phyloP scores from a whole-genome alignment of 2,888 invertebrate species.

The Pyrocoelia pectoralis region DNA sequence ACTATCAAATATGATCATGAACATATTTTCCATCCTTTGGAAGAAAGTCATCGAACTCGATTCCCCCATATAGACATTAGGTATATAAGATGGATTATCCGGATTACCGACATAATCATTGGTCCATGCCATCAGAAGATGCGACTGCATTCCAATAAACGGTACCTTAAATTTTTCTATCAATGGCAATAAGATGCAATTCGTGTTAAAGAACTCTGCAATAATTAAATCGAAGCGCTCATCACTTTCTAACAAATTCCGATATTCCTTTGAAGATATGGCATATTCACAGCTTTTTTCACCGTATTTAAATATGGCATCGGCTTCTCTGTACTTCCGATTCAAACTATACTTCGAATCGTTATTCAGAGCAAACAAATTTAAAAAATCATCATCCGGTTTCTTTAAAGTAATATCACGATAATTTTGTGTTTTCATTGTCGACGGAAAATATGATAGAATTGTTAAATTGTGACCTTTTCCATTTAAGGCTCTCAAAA shows the following conservation, averaged over 20 bases:
- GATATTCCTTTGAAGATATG: constrained; percentile 42
- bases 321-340: not conserved
- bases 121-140: constrained; percentile 62
- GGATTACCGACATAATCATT: constrained; percentile 62
- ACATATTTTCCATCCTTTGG: constrained; percentile 59
- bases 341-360: not conserved
- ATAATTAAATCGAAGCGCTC: constrained; percentile 72
- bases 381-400: not conserved
- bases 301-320: not conserved
- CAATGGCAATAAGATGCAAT: constrained; percentile 65
- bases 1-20: constrained; percentile 38
- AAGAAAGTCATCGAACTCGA: constrained; percentile 52
- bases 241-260: constrained; percentile 13
- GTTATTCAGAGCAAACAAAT: not conserved
- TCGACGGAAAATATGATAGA: constrained; percentile 67
- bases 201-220: constrained; percentile 74
- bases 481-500: constrained; percentile 66
- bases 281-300: not conserved
- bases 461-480: constrained; percentile 73
- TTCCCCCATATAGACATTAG: constrained; percentile 59
- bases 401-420: constrained; percentile 34
- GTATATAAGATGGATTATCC: constrained; percentile 61
- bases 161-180: constrained; percentile 20
- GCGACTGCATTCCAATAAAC: constrained; percentile 64
- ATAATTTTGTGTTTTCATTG: constrained; percentile 30